These are phyloP conservation scores for Bathynomus jamesi DNA, from an alignment of 1,140 invertebrate species.

Conservation along the genomic window DNA sequence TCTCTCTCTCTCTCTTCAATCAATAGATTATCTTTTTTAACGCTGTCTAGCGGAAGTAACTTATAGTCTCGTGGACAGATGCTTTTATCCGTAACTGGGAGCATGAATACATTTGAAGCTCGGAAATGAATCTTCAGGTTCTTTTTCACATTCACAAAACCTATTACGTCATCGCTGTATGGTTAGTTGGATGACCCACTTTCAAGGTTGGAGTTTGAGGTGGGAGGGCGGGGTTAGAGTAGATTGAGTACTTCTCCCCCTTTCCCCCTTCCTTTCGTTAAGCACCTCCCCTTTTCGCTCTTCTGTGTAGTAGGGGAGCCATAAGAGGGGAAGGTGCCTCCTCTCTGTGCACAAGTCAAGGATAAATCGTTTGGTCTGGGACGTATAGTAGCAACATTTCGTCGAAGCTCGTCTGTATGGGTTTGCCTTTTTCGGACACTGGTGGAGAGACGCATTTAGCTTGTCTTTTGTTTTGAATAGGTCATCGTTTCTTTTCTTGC, in stretches of 20 bases:
- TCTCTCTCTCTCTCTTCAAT: neutral
- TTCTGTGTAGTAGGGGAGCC: neutral
- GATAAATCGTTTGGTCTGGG: neutral
- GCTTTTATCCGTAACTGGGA: too few species aligned
- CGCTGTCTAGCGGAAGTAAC: too few species aligned
- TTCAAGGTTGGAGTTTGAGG: neutral
- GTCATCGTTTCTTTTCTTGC: too few species aligned
- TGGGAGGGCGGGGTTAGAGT: neutral
- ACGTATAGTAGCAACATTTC: neutral
- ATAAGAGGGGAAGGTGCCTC: neutral
- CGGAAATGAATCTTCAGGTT: too few species aligned
- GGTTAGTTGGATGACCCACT: neutral
- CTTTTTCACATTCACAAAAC: too few species aligned
- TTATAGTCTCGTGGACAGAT: too few species aligned
- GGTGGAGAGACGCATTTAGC: too few species aligned
- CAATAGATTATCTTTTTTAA: neutral
- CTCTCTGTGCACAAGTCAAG: neutral
- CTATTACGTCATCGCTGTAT: neutral
- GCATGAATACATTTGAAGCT: too few species aligned
- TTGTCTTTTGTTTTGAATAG: too few species aligned
- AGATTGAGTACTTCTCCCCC: neutral
- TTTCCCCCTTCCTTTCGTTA: neutral
- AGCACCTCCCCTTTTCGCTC: neutral
- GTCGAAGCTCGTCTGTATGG: too few species aligned
- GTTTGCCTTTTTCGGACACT: too few species aligned